Evolutionary conservation across 2,888 invertebrate species (phyloP).

Genomic region (Apodemia duryi): DNA sequence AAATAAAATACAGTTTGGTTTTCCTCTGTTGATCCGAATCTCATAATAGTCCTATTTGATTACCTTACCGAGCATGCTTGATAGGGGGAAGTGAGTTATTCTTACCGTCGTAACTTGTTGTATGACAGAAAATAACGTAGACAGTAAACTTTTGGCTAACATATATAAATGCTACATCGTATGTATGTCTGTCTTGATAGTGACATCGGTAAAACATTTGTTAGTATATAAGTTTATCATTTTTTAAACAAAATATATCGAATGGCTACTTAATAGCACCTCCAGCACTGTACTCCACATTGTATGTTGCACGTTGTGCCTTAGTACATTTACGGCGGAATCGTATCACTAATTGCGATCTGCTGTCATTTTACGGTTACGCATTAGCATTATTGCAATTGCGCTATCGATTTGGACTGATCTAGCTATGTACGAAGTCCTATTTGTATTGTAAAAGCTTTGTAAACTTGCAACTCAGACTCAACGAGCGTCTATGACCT

Average conservation of each 20-base stretch:
- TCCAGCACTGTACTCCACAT: constrained; percentile 37
- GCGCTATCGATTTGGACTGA: constrained; percentile 49
- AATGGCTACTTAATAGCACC: constrained; percentile 33
- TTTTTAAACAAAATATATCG: constrained; percentile 25
- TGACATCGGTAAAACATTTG: too few relatives aligned
- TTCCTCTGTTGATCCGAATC: too few relatives aligned
- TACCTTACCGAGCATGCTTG: too few relatives aligned
- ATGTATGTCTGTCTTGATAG: too few relatives aligned
- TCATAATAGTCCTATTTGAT: too few relatives aligned
- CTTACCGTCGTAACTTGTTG: too few relatives aligned
- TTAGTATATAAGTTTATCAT: too few relatives aligned
- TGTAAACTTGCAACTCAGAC: constrained; percentile 18
- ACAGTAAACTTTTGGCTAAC: too few relatives aligned
- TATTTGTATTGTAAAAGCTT: constrained; percentile 28
- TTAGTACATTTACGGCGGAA: constrained; percentile 42
- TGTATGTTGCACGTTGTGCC: constrained; percentile 44
- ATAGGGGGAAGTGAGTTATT: too few relatives aligned
- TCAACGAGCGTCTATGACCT: constrained; percentile 5
- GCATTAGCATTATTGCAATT: constrained; percentile 70
- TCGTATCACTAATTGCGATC: constrained; percentile 73
- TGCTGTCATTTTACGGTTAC: constrained; percentile 74
- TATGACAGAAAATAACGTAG: too few relatives aligned
- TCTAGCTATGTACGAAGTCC: constrained; percentile 35
- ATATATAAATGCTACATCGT: too few relatives aligned
- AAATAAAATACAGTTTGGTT: too few relatives aligned